Conservation (phyloP, 2,113 vertebrate species). For the Callocephalon fimbriatum region DNA sequence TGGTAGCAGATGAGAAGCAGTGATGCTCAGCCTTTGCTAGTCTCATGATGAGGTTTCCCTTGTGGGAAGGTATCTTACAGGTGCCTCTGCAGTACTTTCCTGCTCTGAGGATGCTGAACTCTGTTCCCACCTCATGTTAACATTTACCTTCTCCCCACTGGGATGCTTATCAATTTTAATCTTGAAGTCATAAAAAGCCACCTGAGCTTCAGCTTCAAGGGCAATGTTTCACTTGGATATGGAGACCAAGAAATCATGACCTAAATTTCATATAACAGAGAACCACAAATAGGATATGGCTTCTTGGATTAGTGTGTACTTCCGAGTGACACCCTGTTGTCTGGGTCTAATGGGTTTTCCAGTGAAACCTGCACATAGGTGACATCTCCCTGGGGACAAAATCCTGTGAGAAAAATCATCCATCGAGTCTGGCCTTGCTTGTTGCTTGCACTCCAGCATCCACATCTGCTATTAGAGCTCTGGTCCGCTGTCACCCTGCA, state of each 20-base stretch:
- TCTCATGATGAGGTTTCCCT: not conserved
- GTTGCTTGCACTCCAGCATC: not conserved
- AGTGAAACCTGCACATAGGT: not conserved
- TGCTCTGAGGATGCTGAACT: not conserved
- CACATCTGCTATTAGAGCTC: not conserved
- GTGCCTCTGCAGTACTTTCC: not conserved
- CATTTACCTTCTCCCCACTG: not conserved
- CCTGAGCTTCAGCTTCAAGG: not conserved
- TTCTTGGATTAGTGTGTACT: not conserved
- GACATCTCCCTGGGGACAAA: not conserved
- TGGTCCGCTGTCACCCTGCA: not conserved
- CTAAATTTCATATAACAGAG: not conserved
- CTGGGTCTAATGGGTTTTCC: not conserved
- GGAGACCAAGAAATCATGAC: not conserved
- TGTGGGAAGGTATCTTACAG: not conserved
- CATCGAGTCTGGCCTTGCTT: not conserved
- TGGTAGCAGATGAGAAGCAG: not conserved
- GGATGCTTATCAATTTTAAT: not conserved
- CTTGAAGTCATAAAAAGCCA: not conserved
- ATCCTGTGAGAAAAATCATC: not conserved
- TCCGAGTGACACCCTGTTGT: not conserved
- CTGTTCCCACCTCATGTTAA: not conserved
- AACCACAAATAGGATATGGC: not conserved
- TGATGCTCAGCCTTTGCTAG: not conserved
- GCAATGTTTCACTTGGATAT: not conserved